phyloP scores from a whole-genome alignment of 1,140 invertebrate genomes.

The Triops longicaudatus region DNA sequence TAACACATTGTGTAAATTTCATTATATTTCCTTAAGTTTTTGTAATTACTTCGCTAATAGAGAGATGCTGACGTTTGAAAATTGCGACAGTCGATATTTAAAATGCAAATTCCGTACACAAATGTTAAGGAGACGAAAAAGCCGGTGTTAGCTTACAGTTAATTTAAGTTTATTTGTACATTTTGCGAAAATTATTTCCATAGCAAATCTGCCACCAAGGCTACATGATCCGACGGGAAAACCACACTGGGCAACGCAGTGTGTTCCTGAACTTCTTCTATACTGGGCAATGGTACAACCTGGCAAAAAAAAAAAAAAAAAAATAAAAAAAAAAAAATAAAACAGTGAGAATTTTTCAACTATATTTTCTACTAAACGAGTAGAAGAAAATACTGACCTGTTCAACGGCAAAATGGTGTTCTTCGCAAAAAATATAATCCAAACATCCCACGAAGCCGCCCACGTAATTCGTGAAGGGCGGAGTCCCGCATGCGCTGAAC shows the following conservation, averaged over 20 bases:
- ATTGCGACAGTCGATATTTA: too few relatives aligned
- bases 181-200: conserved; percentile 38
- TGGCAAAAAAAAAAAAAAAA: conserved; percentile 37
- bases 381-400: conserved; percentile 41
- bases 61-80: too few relatives aligned
- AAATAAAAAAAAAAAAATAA: too few relatives aligned
- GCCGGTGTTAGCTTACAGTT: background rate
- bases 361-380: conserved; percentile 26
- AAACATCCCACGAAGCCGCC: conserved; percentile 71
- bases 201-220: conserved; percentile 69
- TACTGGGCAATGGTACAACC: conserved; percentile 66
- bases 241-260: conserved; percentile 71
- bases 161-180: background rate
- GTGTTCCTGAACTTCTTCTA: conserved; percentile 60
- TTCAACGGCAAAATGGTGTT: conserved; percentile 50
- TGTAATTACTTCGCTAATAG: too few relatives aligned
- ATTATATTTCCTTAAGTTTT: too few relatives aligned
- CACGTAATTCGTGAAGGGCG: conserved; percentile 77
- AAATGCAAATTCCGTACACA: too few relatives aligned
- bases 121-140: too few relatives aligned
- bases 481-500: conserved; percentile 62
- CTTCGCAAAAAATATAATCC: conserved; percentile 85
- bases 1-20: too few relatives aligned
- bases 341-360: conserved; percentile 20
- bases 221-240: conserved; percentile 87